phyloP scores from a whole-genome alignment of 1,140 invertebrate genomes.

The Polypedilum pembai region DNA sequence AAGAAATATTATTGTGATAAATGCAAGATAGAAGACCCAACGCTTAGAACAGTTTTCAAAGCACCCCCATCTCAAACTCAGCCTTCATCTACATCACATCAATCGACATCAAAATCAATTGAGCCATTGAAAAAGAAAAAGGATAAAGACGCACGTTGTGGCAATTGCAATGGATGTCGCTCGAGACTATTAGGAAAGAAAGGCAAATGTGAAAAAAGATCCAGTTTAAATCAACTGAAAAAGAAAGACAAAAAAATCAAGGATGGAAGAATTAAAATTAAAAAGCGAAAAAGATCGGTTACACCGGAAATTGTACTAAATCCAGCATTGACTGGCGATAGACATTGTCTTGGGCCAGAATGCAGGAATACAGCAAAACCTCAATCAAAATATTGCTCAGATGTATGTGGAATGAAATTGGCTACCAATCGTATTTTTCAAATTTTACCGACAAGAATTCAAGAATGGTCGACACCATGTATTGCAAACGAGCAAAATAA shows the following conservation, averaged over 20 bases:
- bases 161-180: slow-evolving; percentile 63
- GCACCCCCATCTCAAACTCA: slow-evolving; percentile 36
- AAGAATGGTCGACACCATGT: slow-evolving; percentile 89
- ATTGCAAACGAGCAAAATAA: slow-evolving; percentile 81
- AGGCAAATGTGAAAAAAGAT: slow-evolving; percentile 56
- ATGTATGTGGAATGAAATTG: slow-evolving; percentile 85
- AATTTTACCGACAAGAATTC: slow-evolving; percentile 82
- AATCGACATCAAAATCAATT: slow-evolving; percentile 44
- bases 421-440: slow-evolving; percentile 81
- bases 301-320: slow-evolving; percentile 49
- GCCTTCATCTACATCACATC: slow-evolving; percentile 32
- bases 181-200: slow-evolving; percentile 76
- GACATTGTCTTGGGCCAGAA: slow-evolving; percentile 87
- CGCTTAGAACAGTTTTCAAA: slow-evolving; percentile 65
- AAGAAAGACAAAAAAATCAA: slow-evolving; percentile 33
- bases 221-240: slow-evolving; percentile 33
- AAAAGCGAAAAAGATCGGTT: slow-evolving; percentile 45
- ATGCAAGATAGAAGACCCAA: slow-evolving; percentile 75
- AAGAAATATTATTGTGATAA: slow-evolving; percentile 87
- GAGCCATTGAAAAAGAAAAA: slow-evolving; percentile 42
- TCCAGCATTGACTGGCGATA: slow-evolving; percentile 45
- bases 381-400: slow-evolving; percentile 91
- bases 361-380: slow-evolving; percentile 70
- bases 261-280: slow-evolving; percentile 41
- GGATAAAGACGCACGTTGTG: slow-evolving; percentile 54